These are phyloP conservation scores for Bungarus multicinctus DNA, from an alignment of 2,113 vertebrate genomes.

Conservation along the genomic window DNA sequence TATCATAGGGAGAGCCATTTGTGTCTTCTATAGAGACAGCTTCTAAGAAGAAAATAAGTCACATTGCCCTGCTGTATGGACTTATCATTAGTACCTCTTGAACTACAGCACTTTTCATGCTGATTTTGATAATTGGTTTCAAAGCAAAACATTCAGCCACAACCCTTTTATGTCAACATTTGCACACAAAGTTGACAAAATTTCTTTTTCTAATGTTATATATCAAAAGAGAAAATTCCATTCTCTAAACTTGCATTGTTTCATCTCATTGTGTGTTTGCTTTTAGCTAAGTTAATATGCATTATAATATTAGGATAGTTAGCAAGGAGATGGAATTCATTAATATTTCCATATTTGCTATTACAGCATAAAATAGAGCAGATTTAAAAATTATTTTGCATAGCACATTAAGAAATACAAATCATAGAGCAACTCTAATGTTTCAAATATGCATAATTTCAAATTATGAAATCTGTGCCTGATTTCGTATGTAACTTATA, in stretches of 20 bases:
- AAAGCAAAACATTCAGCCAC: background rate
- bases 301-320: background rate
- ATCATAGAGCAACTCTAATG: background rate
- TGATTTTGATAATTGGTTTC: accelerated
- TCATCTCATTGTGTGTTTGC: background rate
- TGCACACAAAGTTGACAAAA: background rate
- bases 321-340: background rate
- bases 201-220: accelerated
- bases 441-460: background rate
- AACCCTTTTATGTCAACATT: background rate
- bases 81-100: background rate
- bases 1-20: background rate
- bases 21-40: background rate
- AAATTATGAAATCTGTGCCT: background rate
- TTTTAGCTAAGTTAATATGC: background rate
- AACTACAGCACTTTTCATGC: background rate
- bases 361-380: background rate
- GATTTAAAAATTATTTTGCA: background rate
- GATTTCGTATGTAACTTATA: background rate
- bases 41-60: background rate
- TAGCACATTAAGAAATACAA: background rate
- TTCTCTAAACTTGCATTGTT: background rate
- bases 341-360: background rate
- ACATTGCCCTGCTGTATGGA: background rate
- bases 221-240: background rate